Conservation (phyloP, 2,797 vertebrate species). For the Labeo calbasu region DNA sequence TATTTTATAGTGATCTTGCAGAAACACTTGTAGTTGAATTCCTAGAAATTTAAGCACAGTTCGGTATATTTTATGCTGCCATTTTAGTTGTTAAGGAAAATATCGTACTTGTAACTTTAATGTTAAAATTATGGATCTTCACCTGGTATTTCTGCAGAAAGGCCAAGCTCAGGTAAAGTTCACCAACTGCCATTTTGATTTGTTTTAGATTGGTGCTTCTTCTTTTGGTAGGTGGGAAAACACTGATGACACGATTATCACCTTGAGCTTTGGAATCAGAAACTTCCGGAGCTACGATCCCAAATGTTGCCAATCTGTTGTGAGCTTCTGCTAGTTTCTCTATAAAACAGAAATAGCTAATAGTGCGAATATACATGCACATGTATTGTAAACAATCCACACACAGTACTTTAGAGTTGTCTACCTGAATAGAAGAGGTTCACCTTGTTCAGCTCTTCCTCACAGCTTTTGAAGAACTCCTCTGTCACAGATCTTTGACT, state of each 20-base stretch:
- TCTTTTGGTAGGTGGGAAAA: constrained; percentile 36
- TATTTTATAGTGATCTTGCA: constrained; percentile 65
- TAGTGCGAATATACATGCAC: not conserved
- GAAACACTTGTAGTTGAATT: constrained; percentile 63
- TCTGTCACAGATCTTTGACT: constrained; percentile 24
- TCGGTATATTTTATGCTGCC: not conserved
- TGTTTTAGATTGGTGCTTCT: constrained; percentile 45
- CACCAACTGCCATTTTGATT: constrained; percentile 64
- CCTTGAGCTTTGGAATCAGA: constrained; percentile 3
- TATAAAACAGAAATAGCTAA: constrained; percentile 36
- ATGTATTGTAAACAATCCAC: not conserved
- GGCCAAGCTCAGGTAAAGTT: constrained; percentile 63
- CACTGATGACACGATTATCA: constrained; percentile 11
- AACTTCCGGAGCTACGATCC: constrained; percentile 43
- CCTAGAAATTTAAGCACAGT: constrained; percentile 41
- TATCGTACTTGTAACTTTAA: no score
- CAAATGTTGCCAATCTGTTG: constrained; percentile 53
- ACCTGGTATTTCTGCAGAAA: constrained; percentile 67
- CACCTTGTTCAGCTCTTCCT: constrained; percentile 65
- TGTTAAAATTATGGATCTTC: no score
- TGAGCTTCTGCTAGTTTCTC: constrained; percentile 64
- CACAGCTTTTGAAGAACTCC: constrained; percentile 62
- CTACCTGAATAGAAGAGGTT: constrained; percentile 67
- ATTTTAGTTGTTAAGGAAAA: not conserved
- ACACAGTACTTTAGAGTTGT: not conserved